Evolutionary conservation across 2,113 vertebrate species (phyloP).

Genomic region (Oxygymnocypris stewartii): DNA sequence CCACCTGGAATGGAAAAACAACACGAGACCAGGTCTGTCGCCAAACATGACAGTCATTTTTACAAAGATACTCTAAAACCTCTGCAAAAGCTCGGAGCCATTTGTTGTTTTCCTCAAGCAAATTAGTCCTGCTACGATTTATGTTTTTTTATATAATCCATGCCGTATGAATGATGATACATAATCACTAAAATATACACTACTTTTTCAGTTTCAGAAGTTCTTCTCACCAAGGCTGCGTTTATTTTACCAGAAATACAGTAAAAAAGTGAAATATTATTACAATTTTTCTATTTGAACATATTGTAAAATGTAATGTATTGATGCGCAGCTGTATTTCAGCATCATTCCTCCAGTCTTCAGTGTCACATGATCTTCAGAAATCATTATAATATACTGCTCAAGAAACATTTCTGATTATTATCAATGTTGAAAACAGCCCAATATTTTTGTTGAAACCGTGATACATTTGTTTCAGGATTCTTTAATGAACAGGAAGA

Average conservation of each 20-base stretch:
- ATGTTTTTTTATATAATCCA: not conserved
- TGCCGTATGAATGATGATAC: not conserved
- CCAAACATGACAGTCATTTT: conserved; percentile 27
- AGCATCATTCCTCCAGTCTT: not conserved
- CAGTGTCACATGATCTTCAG: not conserved
- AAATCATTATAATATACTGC: not conserved
- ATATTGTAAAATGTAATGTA: too few relatives aligned
- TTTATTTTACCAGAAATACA: not conserved
- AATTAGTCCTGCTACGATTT: conserved; percentile 8
- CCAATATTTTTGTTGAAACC: not conserved
- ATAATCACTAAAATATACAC: not conserved
- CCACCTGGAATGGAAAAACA: conserved; percentile 11
- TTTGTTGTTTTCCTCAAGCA: not conserved
- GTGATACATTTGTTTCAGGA: not conserved
- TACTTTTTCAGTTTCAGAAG: not conserved
- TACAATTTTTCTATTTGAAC: too few relatives aligned
- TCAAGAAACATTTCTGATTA: not conserved
- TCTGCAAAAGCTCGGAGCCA: conserved; percentile 1
- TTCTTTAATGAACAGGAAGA: not conserved
- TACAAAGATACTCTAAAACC: conserved; percentile 11
- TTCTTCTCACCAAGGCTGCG: not conserved
- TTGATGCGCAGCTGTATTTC: not conserved
- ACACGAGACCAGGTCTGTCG: conserved; percentile 2
- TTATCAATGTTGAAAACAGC: not conserved
- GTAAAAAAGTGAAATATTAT: too few relatives aligned